These are phyloP conservation scores for Phoenicopterus ruber DNA, from an alignment of 2,113 vertebrate genomes.

Conservation along the genomic window DNA sequence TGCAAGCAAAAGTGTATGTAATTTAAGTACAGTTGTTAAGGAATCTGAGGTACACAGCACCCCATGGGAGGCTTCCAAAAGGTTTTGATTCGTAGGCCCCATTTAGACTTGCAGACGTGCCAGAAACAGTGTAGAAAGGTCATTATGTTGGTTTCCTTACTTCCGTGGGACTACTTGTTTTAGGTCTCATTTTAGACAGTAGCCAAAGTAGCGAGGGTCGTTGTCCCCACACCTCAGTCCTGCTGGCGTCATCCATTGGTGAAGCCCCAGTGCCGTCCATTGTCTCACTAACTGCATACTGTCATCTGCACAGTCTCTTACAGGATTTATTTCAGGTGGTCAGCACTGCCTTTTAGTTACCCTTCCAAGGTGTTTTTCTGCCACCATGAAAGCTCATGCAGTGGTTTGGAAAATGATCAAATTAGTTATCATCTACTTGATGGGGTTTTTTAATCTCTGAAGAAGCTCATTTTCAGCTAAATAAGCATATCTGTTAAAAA, in stretches of 20 bases:
- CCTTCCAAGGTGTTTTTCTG: background rate
- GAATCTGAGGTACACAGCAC: background rate
- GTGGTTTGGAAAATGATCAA: background rate
- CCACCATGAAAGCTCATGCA: background rate
- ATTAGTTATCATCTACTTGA: background rate
- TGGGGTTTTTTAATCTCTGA: background rate
- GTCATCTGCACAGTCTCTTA: background rate
- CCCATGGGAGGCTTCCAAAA: background rate
- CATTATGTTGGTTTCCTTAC: background rate
- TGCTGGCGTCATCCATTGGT: background rate
- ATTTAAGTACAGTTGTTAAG: background rate
- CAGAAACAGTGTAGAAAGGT: background rate
- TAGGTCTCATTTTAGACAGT: background rate
- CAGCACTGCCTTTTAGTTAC: background rate
- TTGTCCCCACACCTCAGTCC: background rate
- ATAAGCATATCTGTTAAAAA: background rate
- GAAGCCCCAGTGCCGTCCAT: background rate
- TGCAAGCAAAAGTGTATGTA: background rate
- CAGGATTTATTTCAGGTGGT: background rate
- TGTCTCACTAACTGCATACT: background rate
- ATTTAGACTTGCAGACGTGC: background rate
- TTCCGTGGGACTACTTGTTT: fast-evolving
- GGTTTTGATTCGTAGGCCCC: fast-evolving
- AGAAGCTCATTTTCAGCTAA: background rate
- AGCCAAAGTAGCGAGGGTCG: background rate